Percentiles rank a stretch among this genome's conserved stretches.
These are phyloP conservation scores for Podiceps cristatus DNA, from an alignment of 2,113 vertebrate species.

Conservation along the genomic window DNA sequence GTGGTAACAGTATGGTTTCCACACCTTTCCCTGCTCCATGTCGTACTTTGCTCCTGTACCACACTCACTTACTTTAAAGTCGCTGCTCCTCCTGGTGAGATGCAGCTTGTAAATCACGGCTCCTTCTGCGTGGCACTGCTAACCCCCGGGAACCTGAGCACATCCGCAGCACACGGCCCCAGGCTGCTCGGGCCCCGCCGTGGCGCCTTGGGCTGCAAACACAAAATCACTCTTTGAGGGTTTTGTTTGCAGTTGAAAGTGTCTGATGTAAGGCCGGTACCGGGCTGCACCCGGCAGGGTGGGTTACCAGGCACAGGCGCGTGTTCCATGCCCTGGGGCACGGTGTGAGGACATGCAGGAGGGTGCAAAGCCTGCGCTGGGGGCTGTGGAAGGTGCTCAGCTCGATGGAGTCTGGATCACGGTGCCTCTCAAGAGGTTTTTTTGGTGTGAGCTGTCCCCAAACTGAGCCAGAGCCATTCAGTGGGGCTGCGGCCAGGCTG, in stretches of 20 bases:
- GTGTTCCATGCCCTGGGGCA: background rate
- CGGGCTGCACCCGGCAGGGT: background rate
- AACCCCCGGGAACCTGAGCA: background rate
- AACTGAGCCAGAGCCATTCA: background rate
- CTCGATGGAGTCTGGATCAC: background rate
- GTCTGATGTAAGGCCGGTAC: no score
- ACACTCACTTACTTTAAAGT: background rate
- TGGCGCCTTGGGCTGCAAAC: background rate
- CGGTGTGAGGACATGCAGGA: fast-evolving
- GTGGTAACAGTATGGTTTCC: background rate
- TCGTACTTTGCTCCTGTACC: background rate
- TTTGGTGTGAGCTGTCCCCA: background rate
- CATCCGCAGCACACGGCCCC: background rate
- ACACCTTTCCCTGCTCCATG: fast-evolving
- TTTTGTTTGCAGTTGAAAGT: background rate
- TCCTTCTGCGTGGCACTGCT: background rate
- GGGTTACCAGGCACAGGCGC: background rate
- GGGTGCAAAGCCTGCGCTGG: background rate
- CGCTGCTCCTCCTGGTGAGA: background rate
- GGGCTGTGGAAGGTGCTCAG: background rate
- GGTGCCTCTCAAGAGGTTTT: background rate
- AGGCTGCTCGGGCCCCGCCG: fast-evolving
- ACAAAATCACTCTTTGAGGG: background rate
- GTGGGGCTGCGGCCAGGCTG: background rate
- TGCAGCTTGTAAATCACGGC: background rate